Evolutionary conservation across 1,140 invertebrate species (phyloP), one percentile per base, ranked within the genome.

Genomic region (Drosophila kikkawai): DNA sequence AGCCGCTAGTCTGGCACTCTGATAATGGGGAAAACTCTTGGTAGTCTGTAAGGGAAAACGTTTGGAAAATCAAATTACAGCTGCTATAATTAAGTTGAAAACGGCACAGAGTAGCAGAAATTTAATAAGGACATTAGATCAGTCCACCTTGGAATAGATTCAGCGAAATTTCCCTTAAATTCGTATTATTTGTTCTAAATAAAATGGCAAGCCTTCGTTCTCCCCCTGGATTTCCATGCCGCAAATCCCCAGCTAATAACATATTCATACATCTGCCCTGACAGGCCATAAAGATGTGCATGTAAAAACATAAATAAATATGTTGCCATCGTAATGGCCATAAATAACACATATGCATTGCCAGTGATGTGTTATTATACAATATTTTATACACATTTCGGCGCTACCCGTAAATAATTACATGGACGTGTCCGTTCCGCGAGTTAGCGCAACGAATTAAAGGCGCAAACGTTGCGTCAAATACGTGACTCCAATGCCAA

Each of bases 401-500:
- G 29, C 50, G 80, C 69, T 84, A 68, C 80, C 86, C 79, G 81
- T 90, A 90, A 90, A 90, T 90, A 90, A 90, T 90, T 90, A 90
- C 86, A 60, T 68, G 60, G 79, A 91, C 85, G 85, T 90, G 85
- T 75, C 75, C 53, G 65, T 61, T 55, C 60, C 68, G 83, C 75
- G 68, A 59, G 60, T 76, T 75, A 81, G 79, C 71, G 56, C 71
- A 82, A 66, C 82, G 86, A 90, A 90, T 90, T 90, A 90, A 90
- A 90, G 86, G 85, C 68, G 75, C 70, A 82, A 90, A 86, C 75
- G 79, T 82, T 90, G 85, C 85, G 86, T 90, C 85, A 91, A 90
- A 86, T 91, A 90, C 85, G 85, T 90, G 85, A 90, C 86, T 67
- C 63, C 78, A 79, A 90, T 90, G 85, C 81, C 69, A 88, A 87